Evolutionary conservation across 2,113 vertebrate species (phyloP).

Genomic region (Ctenomys sociabilis): DNA sequence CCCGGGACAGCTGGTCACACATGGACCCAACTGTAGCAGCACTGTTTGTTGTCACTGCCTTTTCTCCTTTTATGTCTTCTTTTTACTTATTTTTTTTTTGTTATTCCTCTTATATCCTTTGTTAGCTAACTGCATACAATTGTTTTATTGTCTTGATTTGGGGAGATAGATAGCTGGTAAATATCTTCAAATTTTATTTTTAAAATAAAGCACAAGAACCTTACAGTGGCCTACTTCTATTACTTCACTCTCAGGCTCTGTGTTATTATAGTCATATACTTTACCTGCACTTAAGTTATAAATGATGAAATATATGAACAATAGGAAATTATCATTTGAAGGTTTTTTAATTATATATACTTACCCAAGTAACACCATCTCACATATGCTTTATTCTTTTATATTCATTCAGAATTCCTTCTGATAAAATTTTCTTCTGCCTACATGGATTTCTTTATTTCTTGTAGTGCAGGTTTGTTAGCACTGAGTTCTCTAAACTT

Average conservation of each 20-base stretch:
- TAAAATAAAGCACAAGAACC: not conserved
- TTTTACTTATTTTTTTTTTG: not conserved
- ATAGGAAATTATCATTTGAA: not conserved
- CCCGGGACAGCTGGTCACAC: not conserved
- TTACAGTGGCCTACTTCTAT: not conserved
- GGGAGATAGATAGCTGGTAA: not conserved
- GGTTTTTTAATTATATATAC: not conserved
- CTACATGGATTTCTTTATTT: not conserved
- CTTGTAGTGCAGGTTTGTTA: not conserved
- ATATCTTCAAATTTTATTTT: not conserved
- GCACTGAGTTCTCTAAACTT: slow-evolving; percentile 4
- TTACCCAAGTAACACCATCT: not conserved
- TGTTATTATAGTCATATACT: not conserved
- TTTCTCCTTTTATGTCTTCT: not conserved
- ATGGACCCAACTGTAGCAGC: not conserved
- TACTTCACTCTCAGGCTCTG: not conserved
- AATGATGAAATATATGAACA: not conserved
- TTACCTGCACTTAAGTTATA: not conserved
- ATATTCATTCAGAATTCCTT: not conserved
- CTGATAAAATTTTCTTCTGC: not conserved
- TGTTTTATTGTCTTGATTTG: not conserved
- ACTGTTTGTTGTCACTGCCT: not conserved
- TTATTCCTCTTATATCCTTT: slow-evolving; percentile 1
- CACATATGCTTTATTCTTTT: not conserved
- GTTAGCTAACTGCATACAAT: not conserved